Conservation (phyloP, 2,113 vertebrate genomes). For the Hippocampus guttulatus region DNA sequence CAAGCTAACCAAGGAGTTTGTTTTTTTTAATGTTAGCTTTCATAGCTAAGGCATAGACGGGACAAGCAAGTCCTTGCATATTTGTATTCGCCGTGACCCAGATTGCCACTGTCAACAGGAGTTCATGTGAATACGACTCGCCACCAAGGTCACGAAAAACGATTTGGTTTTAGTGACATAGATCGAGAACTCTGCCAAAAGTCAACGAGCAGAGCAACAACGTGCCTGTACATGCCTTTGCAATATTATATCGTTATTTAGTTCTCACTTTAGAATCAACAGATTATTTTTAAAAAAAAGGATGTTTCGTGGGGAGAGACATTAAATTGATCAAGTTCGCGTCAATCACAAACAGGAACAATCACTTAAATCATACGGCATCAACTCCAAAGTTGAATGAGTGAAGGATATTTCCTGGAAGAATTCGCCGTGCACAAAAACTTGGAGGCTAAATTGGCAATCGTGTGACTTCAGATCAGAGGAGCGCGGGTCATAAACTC, state of each 20-base stretch:
- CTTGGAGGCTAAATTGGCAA: not conserved
- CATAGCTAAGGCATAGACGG: not conserved
- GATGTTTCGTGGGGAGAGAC: conserved; percentile 59
- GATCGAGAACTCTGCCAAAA: conserved; percentile 51
- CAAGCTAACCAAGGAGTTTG: not conserved
- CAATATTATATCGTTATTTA: conserved; percentile 60
- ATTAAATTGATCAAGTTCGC: conserved; percentile 34
- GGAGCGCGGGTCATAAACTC: not conserved
- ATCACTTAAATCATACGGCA: not conserved
- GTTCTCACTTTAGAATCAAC: conserved; percentile 54
- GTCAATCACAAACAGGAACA: not conserved
- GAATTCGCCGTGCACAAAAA: not conserved
- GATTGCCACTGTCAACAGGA: not conserved
- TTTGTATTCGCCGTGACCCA: not conserved
- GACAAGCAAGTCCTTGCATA: not conserved
- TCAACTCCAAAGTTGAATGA: not conserved
- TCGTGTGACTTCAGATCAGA: not conserved
- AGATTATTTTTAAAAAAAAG: conserved; percentile 42
- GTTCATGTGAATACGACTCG: not conserved
- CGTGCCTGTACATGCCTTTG: conserved; percentile 44
- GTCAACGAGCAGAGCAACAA: conserved; percentile 63
- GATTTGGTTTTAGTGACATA: conserved; percentile 31
- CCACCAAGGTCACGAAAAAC: conserved; percentile 44
- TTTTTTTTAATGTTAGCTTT: not conserved
- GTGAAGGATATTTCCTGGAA: too few relatives aligned